Conservation (phyloP, 2,888 invertebrate species). For the Stramonita haemastoma region DNA sequence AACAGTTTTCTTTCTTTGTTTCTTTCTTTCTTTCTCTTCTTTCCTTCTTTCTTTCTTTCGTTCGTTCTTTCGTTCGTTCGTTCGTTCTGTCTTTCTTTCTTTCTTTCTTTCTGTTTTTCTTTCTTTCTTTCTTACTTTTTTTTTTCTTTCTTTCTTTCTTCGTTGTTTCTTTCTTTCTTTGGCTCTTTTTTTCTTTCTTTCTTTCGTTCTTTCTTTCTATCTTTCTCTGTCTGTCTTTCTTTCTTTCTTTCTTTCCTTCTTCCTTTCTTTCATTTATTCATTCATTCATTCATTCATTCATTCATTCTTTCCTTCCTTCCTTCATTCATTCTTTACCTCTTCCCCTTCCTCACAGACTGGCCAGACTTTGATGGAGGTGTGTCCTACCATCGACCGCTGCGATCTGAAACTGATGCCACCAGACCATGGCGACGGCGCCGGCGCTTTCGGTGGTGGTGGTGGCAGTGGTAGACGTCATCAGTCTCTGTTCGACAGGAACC, state of each 20-base stretch:
- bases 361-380: not conserved
- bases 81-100: no score
- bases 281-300: not conserved
- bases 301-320: not conserved
- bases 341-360: not conserved
- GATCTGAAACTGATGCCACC: not conserved
- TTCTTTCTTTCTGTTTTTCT: no score
- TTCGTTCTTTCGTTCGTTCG: no score
- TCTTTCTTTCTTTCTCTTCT: no score
- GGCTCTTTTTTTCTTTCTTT: no score
- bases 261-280: no score
- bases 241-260: not conserved
- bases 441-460: not conserved
- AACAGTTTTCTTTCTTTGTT: no score
- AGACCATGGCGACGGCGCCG: no score
- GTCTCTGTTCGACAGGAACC: constrained; percentile 33
- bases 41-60: no score
- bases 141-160: no score
- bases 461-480: not conserved
- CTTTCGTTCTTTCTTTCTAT: not conserved
- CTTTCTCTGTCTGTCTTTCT: not conserved
- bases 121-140: no score
- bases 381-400: not conserved
- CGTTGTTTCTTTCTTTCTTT: no score
- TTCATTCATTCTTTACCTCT: not conserved